Base-by-base conservation (phyloP, 2,797 vertebrate genomes). In the Tiaroga cobitis region DNA sequence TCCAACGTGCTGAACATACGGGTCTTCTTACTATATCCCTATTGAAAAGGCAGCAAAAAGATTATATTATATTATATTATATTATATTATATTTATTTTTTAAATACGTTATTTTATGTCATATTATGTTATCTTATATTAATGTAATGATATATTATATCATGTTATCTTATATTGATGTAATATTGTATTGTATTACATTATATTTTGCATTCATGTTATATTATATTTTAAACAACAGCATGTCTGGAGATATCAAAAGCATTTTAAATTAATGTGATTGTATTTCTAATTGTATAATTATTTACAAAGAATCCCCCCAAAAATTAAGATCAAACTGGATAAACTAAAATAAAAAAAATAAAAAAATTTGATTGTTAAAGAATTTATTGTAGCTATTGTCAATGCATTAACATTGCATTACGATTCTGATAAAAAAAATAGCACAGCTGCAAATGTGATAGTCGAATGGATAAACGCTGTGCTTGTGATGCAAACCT, bases 1-100 rank as follows among this genome's bases (percentile, higher is more conserved):
- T 89, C 88, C 89, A 77, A 54, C 19, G 88, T 89, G n/a, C 88
- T 89, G 83, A 85, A 80, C 83, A 84, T 87, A 76, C 80, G 84
- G 83, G 69, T 80, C 56, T 61, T 70, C 8, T 34, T 21, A 74
- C 72, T 10, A 15, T 7, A 24, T 32, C 43, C 56, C 9, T 8
- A 2, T n/a, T n/a, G n/a, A 4, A 61, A 24, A 26, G 59, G 10
- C n/a, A 26, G n/a, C 59, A 26, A 26, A 24, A 15, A 4, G 1
- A n/a, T 39, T 76, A 29, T 73, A 32, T 51, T 74, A 51, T 74
- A 29, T 72, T 26, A 46, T n/a, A 43, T 72, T 70, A 41, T 70
- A 41, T 70, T 70, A 70, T n/a, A n/a, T n/a, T 41, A 15, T 70
- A 70, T 10, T 10, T 43, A 46, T 13, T 4, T 11, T 46, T 11